Evolutionary conservation across 2,888 invertebrate species (phyloP).

Genomic region (Hermaeophaga mercurialis): DNA sequence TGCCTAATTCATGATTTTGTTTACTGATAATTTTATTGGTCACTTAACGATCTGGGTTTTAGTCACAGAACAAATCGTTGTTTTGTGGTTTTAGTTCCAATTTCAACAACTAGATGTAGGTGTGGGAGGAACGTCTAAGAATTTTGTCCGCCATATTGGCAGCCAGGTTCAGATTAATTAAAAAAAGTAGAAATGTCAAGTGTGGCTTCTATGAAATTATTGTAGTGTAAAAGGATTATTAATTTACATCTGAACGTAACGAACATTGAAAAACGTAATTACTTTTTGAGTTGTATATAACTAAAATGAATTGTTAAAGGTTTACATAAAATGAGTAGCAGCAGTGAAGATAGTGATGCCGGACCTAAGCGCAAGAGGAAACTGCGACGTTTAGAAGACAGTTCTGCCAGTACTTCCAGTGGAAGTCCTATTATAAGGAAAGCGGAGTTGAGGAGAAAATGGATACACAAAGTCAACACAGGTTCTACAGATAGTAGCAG

Average conservation of each 20-base stretch:
- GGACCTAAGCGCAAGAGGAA: slow-evolving; percentile 45
- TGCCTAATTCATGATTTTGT: too few species aligned
- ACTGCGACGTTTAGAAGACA: slow-evolving; percentile 43
- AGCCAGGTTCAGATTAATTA: slow-evolving; percentile 5
- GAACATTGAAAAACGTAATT: background rate
- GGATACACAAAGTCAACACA: slow-evolving; percentile 29
- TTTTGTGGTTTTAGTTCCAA: background rate
- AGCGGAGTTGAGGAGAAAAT: slow-evolving; percentile 28
- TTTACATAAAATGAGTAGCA: slow-evolving; percentile 38
- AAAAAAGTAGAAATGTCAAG: slow-evolving; percentile 10
- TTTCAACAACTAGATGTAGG: background rate
- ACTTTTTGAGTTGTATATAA: too few species aligned
- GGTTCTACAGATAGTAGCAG: slow-evolving; percentile 33
- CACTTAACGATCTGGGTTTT: too few species aligned
- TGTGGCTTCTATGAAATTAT: slow-evolving; percentile 9
- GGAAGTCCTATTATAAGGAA: slow-evolving; percentile 42
- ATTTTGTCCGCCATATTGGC: slow-evolving; percentile 19
- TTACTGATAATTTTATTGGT: too few species aligned
- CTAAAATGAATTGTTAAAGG: background rate
- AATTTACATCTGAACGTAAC: background rate
- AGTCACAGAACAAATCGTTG: too few species aligned
- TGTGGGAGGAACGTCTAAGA: background rate
- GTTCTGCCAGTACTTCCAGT: slow-evolving; percentile 39
- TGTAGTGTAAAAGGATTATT: slow-evolving; percentile 5
- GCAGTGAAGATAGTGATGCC: slow-evolving; percentile 50